Evolutionary conservation across 2,888 invertebrate species (phyloP), one percentile per base, ranked within the genome.

Genomic region (Orthosia gothica): DNA sequence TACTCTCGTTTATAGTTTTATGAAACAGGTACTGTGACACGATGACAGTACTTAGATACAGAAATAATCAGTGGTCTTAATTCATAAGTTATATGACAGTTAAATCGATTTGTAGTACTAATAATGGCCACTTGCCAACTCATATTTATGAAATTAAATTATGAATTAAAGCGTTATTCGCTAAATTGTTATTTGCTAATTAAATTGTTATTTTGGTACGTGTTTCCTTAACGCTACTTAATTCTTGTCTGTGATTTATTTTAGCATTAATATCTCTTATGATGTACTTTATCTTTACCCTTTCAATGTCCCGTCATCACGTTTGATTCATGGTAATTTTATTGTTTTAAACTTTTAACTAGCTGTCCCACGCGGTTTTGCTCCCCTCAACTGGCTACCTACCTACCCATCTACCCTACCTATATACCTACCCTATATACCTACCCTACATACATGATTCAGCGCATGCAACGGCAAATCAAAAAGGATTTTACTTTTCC

Each of bases 61-160:
- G 63, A 72, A 74, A 70, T 75, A 74, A 26, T 75, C 61, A 61
- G 52, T 58, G 50, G 66, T 69, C 65, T 63, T 69, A 76, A 73
- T 73, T 71, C 26, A 63, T 52, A 57, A 74, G 32, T 70, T 61
- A 32, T 62, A 55, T 79, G 70, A 71, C 73, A 61, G 70, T 55
- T 62, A 64, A 69, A 79, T 82, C 64, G 57, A 84, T 83, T 79
- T 52, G 59, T 74, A 74, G 58, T 82, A 70, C 68, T 64, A 79
- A 82, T 84, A 86, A 87, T 90, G 89, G 86, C 86, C 70, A 64
- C 54, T 77, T 88, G 89, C 91, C 90, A 91, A 91, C 83, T 85
- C 64, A 85, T 83, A 82, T 85, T 83, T 74, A 76, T 80, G 52
- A 76, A 85, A 83, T 87, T 84, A 76, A 85, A 83, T 87, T 84